Conservation (phyloP, 2,113 vertebrate genomes). For the Indicator maculatus region DNA sequence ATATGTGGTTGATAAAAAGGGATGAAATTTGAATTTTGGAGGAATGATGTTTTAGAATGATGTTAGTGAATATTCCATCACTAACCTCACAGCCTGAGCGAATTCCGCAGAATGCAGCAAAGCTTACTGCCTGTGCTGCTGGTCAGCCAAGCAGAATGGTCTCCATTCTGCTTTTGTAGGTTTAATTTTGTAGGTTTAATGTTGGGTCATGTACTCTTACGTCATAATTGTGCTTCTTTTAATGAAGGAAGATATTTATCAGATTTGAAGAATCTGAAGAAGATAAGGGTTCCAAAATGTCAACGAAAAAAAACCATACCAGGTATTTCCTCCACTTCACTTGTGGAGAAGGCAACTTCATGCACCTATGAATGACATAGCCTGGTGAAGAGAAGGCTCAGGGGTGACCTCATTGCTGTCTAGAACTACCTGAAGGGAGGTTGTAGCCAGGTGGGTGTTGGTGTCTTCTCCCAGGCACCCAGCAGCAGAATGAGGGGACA, state of each 20-base stretch:
- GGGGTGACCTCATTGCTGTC: too few relatives aligned
- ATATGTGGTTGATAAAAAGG: slow-evolving; percentile 50
- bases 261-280: background rate
- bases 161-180: background rate
- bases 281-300: background rate
- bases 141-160: background rate
- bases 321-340: background rate
- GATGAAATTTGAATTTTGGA: slow-evolving; percentile 48
- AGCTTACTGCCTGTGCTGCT: background rate
- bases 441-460: too few relatives aligned
- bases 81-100: background rate
- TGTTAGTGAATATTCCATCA: slow-evolving; percentile 27
- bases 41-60: background rate
- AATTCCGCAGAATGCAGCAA: background rate
- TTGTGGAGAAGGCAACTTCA: background rate
- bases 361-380: background rate
- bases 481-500: too few relatives aligned
- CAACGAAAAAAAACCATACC: background rate
- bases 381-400: too few relatives aligned
- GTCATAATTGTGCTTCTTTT: background rate
- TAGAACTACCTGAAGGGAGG: too few relatives aligned
- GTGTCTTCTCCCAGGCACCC: too few relatives aligned
- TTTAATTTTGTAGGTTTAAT: background rate
- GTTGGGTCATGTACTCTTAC: background rate
- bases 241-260: background rate